Evolutionary conservation across 2,888 invertebrate species (phyloP).

Genomic region (Vesta saturnalis): DNA sequence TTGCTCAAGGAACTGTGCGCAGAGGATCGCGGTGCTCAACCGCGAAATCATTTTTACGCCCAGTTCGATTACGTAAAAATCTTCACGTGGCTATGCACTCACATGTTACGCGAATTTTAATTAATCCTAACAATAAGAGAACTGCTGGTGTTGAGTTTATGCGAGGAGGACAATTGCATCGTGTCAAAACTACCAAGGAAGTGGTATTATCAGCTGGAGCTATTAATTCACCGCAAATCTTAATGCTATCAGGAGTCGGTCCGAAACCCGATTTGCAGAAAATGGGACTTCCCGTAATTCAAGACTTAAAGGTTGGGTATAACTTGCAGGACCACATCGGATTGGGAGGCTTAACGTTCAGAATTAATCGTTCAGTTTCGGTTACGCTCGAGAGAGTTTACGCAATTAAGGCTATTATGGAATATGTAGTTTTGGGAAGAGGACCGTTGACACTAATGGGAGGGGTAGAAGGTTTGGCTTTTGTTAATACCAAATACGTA

Average conservation of each 20-base stretch:
- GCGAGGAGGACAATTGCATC: slow-evolving; percentile 75
- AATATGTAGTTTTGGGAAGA: slow-evolving; percentile 84
- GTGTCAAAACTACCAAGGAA: slow-evolving; percentile 82
- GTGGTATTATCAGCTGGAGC: slow-evolving; percentile 92
- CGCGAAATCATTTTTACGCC: slow-evolving; percentile 86
- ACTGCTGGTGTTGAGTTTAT: slow-evolving; percentile 87
- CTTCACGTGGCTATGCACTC: slow-evolving; percentile 86
- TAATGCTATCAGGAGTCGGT: slow-evolving; percentile 93
- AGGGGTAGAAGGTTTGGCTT: slow-evolving; percentile 86
- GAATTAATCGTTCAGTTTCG: slow-evolving; percentile 80
- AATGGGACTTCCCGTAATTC: slow-evolving; percentile 80
- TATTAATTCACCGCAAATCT: slow-evolving; percentile 91
- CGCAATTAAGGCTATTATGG: slow-evolving; percentile 80
- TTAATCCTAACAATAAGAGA: slow-evolving; percentile 77
- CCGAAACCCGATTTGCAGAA: slow-evolving; percentile 77
- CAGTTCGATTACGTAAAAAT: slow-evolving; percentile 81
- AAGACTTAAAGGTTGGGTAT: slow-evolving; percentile 83
- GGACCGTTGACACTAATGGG: slow-evolving; percentile 89
- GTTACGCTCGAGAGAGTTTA: slow-evolving; percentile 83
- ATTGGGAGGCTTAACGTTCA: slow-evolving; percentile 84
- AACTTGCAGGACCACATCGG: slow-evolving; percentile 93
- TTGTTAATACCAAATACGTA: slow-evolving; percentile 87
- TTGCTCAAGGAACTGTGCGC: slow-evolving; percentile 82
- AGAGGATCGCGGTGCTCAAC: slow-evolving; percentile 88
- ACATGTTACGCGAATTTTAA: slow-evolving; percentile 79